Conservation (phyloP, 30 jellyfish, hydroid and myxozoan genomes). For the Aurelia sp. region DNA sequence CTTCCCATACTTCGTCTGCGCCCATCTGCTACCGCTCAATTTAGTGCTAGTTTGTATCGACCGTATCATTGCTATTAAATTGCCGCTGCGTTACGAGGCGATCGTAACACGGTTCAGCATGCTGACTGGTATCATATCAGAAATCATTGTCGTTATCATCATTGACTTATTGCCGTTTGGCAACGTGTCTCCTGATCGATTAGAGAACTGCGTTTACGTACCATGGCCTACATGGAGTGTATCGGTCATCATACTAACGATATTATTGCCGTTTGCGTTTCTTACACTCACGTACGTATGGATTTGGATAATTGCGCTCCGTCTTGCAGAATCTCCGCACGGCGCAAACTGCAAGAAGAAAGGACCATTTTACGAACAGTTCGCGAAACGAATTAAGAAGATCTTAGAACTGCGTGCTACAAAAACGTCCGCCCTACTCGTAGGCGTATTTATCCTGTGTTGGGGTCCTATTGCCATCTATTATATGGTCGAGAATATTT, state of each 20-base stretch:
- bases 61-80: constrained; percentile 61
- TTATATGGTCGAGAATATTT: constrained; percentile 60
- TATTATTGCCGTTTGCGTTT: constrained; percentile 58
- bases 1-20: constrained; percentile 74
- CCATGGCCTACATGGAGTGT: constrained; percentile 82
- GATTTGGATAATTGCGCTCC: constrained; percentile 62
- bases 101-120: constrained; percentile 46
- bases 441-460: constrained; percentile 70
- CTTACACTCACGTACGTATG: constrained; percentile 47
- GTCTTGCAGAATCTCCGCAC: constrained; percentile 32
- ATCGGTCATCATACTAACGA: constrained; percentile 41
- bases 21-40: constrained; percentile 57
- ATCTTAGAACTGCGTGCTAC: constrained; percentile 76
- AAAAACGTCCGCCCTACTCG: constrained; percentile 62
- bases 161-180: constrained; percentile 72
- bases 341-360: constrained; percentile 6
- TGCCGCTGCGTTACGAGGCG: constrained; percentile 66
- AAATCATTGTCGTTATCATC: constrained; percentile 27
- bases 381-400: constrained; percentile 22
- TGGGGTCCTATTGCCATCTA: constrained; percentile 82
- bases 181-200: not conserved
- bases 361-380: constrained; percentile 11
- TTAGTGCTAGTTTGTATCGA: constrained; percentile 64
- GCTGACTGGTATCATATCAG: constrained; percentile 22
- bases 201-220: constrained; percentile 43